Conservation (phyloP, 2,797 vertebrate species). For the Gymnodraco acuticeps region DNA sequence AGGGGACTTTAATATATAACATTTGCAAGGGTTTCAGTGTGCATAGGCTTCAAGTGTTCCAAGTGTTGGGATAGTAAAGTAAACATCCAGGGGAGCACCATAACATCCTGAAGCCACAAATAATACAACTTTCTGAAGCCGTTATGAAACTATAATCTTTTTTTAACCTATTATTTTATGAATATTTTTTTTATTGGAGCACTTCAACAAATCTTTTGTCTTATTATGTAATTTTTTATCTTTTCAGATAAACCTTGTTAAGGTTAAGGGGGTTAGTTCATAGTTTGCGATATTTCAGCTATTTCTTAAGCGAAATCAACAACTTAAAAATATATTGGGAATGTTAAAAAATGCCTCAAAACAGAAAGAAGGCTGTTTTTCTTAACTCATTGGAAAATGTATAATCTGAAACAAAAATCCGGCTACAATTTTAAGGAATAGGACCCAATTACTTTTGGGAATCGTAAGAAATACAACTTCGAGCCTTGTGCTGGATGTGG, state of each 20-base stretch:
- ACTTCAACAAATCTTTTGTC: too few species aligned
- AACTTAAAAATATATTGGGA: too few species aligned
- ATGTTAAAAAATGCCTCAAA: too few species aligned
- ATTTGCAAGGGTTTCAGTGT: not conserved
- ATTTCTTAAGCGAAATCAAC: not conserved
- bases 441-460: not conserved
- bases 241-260: too few species aligned
- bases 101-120: not conserved
- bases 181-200: too few species aligned
- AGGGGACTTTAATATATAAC: not conserved
- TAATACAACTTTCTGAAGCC: not conserved
- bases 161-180: not conserved
- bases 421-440: not conserved
- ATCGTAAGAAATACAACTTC: not conserved
- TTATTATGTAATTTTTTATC: too few species aligned
- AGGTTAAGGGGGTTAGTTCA: too few species aligned
- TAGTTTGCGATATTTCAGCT: not conserved
- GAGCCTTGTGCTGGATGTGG: not conserved
- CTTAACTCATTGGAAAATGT: too few species aligned
- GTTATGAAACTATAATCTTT: not conserved
- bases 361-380: too few species aligned
- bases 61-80: not conserved
- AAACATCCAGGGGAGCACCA: too few species aligned
- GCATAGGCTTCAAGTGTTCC: not conserved
- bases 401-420: too few species aligned